These are phyloP conservation scores for Polypterus bichir DNA, from an alignment of 2,113 vertebrate genomes.

Conservation along the genomic window DNA sequence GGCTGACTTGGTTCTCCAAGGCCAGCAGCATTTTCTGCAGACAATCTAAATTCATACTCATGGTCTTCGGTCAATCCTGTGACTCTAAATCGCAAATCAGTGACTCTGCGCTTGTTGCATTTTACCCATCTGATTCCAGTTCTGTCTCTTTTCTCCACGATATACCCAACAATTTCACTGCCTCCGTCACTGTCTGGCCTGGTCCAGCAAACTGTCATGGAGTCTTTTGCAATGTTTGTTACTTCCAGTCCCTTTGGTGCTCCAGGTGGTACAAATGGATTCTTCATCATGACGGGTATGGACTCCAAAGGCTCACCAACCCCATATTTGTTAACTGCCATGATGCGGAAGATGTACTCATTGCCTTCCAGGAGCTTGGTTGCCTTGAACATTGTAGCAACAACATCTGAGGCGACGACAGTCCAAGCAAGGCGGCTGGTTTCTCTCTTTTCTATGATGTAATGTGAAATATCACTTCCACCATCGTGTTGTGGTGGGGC, in stretches of 20 bases:
- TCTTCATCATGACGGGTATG: conserved; percentile 81
- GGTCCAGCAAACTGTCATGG: conserved; percentile 94
- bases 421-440: conserved; percentile 95
- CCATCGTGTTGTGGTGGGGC: conserved; percentile 78
- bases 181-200: conserved; percentile 82
- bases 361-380: conserved; percentile 93
- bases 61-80: conserved; percentile 89
- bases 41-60: conserved; percentile 91
- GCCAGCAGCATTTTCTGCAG: conserved; percentile 92
- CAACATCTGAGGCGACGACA: conserved; percentile 73
- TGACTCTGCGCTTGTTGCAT: conserved; percentile 90
- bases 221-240: conserved; percentile 85
- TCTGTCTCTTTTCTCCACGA: conserved; percentile 91
- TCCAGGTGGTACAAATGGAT: conserved; percentile 81
- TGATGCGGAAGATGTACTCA: conserved; percentile 90
- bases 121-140: conserved; percentile 91
- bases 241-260: conserved; percentile 76
- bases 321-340: conserved; percentile 94
- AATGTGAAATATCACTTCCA: conserved; percentile 85
- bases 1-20: conserved; percentile 72
- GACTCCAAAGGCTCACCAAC: conserved; percentile 87
- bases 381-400: conserved; percentile 83
- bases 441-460: conserved; percentile 91
- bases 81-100: conserved; percentile 85
- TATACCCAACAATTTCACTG: conserved; percentile 82